Conservation (phyloP, 1,140 invertebrate species). For the Drosophila dunni region DNA sequence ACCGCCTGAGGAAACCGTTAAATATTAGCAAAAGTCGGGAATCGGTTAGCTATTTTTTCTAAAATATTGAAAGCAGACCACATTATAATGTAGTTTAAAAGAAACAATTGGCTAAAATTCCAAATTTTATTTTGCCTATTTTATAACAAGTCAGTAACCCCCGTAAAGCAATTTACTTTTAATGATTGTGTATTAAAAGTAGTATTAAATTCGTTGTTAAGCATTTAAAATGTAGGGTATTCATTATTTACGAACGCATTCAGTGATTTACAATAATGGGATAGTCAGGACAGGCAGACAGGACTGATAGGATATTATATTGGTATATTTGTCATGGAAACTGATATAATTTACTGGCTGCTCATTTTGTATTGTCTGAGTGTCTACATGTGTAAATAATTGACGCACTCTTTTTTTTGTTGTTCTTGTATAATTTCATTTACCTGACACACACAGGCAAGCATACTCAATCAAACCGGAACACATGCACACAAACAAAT, state of each 20-base stretch:
- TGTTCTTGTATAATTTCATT: slow-evolving; percentile 10
- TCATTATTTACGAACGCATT: not conserved
- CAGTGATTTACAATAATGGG: too few relatives aligned
- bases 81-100: too few relatives aligned
- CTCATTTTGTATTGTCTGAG: slow-evolving; percentile 44
- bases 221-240: not conserved
- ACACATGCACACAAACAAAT: slow-evolving; percentile 22
- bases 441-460: slow-evolving; percentile 12
- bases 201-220: not conserved
- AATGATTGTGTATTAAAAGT: not conserved
- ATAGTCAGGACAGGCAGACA: too few relatives aligned
- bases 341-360: slow-evolving; percentile 35
- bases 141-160: too few relatives aligned
- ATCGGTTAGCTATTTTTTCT: too few relatives aligned
- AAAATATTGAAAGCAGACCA: too few relatives aligned
- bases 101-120: too few relatives aligned
- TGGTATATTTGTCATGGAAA: not conserved
- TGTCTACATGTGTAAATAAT: slow-evolving; percentile 35
- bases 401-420: slow-evolving; percentile 19
- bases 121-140: too few relatives aligned
- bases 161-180: not conserved
- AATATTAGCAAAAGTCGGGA: too few relatives aligned
- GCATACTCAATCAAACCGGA: slow-evolving; percentile 17
- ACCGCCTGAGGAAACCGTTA: too few relatives aligned
- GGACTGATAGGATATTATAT: not conserved